Percentiles rank a stretch among this genome's conserved stretches.
phyloP scores from a whole-genome alignment of 2,888 invertebrate genomes.

The Perdita meconis region DNA sequence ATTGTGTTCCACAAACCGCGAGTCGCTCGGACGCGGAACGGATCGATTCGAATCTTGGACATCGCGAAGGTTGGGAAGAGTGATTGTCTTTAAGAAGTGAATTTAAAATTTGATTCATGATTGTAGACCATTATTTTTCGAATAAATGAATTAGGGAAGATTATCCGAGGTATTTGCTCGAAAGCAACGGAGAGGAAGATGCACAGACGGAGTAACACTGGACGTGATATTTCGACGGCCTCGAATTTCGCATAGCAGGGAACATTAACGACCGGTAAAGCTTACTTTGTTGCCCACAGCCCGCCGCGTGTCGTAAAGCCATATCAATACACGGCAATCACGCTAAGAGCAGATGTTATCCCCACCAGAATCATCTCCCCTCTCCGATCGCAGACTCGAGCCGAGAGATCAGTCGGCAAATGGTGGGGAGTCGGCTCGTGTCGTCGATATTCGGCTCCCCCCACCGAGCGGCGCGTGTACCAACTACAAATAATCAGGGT shows the following conservation, averaged over 20 bases:
- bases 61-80: no score
- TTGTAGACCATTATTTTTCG: no score
- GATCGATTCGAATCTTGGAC: background rate
- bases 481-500: slow-evolving; percentile 37
- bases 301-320: slow-evolving; percentile 80
- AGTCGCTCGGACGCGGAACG: background rate
- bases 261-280: slow-evolving; percentile 73
- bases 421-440: slow-evolving; percentile 65
- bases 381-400: slow-evolving; percentile 44
- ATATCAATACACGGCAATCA: slow-evolving; percentile 82
- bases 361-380: slow-evolving; percentile 64
- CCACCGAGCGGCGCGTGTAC: slow-evolving; percentile 16
- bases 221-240: slow-evolving; percentile 57
- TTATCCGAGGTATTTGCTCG: no score
- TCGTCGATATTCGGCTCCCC: slow-evolving; percentile 63
- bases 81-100: no score
- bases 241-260: slow-evolving; percentile 66
- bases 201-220: slow-evolving; percentile 18
- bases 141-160: no score
- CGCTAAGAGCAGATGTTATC: slow-evolving; percentile 83
- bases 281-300: slow-evolving; percentile 75
- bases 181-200: no score
- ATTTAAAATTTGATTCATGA: no score
- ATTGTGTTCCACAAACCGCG: background rate
- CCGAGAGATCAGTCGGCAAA: slow-evolving; percentile 48